phyloP scores from a whole-genome alignment of 1,140 invertebrate species.

The Lordiphosa clarofinis region DNA sequence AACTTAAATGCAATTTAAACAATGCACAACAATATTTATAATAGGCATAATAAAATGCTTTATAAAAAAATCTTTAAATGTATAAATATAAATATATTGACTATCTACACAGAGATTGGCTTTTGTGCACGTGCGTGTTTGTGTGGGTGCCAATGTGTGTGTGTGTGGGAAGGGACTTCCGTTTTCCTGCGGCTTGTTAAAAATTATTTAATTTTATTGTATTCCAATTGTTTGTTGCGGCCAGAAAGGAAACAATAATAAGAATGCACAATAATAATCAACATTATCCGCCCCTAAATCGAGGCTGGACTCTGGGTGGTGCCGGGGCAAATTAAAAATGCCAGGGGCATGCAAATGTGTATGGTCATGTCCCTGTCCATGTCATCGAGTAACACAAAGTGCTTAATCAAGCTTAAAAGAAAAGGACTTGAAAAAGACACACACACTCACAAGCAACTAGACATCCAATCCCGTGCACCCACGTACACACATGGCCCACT shows the following conservation, averaged over 20 bases:
- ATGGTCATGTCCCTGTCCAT: slow-evolving; percentile 44
- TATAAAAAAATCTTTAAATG: slow-evolving; percentile 15
- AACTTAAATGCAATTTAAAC: slow-evolving; percentile 74
- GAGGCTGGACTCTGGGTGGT: not conserved
- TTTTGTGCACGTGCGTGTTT: slow-evolving; percentile 42
- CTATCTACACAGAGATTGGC: slow-evolving; percentile 59
- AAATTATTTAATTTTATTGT: slow-evolving; percentile 75
- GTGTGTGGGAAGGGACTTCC: slow-evolving; percentile 37
- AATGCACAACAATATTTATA: slow-evolving; percentile 67
- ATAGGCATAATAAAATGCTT: slow-evolving; percentile 59
- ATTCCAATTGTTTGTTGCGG: slow-evolving; percentile 68
- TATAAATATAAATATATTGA: slow-evolving; percentile 14
- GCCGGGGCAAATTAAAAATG: slow-evolving; percentile 68
- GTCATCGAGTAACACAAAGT: slow-evolving; percentile 75
- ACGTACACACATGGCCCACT: slow-evolving; percentile 24
- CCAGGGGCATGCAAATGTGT: slow-evolving; percentile 50
- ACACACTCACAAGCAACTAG: slow-evolving; percentile 25
- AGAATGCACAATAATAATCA: slow-evolving; percentile 36
- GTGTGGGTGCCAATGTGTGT: not conserved
- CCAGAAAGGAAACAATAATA: slow-evolving; percentile 45
- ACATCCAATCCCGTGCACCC: slow-evolving; percentile 9
- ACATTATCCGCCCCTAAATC: slow-evolving; percentile 1
- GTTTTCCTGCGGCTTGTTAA: slow-evolving; percentile 72
- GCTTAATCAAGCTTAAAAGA: slow-evolving; percentile 75
- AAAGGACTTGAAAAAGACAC: slow-evolving; percentile 61